Base-by-base conservation (phyloP, 2,113 vertebrate genomes). In the Brachypodius melanocephalos region DNA sequence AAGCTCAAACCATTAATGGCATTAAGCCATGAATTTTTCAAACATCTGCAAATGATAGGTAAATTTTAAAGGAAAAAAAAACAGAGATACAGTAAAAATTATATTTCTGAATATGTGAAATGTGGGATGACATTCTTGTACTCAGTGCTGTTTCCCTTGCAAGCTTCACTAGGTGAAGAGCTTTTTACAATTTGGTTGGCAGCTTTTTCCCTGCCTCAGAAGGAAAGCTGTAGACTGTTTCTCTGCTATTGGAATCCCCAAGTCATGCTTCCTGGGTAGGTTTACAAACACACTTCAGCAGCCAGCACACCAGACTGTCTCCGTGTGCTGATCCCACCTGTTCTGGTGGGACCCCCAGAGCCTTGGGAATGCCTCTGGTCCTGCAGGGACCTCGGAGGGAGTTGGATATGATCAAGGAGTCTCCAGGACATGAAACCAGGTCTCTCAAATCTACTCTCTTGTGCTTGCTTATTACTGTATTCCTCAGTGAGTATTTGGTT, bases 341-440 rank as follows among this genome's bases (percentile, higher is more conserved):
- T 51, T 65, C 49, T 73, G 28, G n/a, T 25, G 77, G 58, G 24
- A 72, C 7, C 8, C 10, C 22, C 22, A 14, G 28, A 71, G 43
- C 36, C n/a, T 31, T 61, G 48, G 26, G 2, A 1, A 11, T 40
- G n/a, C 31, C 17, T 58, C 20, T 3, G 5, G 17, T 32, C 42
- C 61, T 0, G 0, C 11, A 40, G 24, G 28, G 36, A 67, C 2
- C 2, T 21, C 22, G 12, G 26, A 36, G 25, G 14, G 24, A 38
- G 25, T 3, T 36, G 17, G 28, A 11, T 3, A 0, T 83, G 57
- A 31, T 0, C 11, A 16, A 63, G 31, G 36, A 72, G 58, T 48
- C 28, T 86, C 42, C 29, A 49, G 32, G 36, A 68, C 14, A 6
- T 18, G 25, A 42, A 45, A 36, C 2, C 26, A 69, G 10, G 7